Base-by-base conservation (phyloP, 2,888 invertebrate genomes). In the Sipha maydis region DNA sequence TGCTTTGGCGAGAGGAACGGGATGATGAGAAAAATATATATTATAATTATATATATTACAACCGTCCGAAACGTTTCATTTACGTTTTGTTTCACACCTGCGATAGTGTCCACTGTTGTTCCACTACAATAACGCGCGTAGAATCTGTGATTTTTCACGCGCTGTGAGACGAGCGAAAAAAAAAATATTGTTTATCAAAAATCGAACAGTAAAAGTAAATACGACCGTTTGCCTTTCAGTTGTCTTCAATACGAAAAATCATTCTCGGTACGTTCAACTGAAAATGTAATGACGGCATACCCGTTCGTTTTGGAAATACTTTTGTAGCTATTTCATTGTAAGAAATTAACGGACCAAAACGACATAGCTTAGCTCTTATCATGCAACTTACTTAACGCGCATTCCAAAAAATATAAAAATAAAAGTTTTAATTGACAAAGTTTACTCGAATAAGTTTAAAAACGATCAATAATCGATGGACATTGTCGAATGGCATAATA, bases 371-470 rank as follows among this genome's bases (percentile, higher is more conserved):
- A 25, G 28, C 69, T 67, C 28, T 48, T 71, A 83, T 54, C 54
- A 54, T 41, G 31, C 83, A 19, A 73, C 71, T 21, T 82, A 38
- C 25, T 21, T 38, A 54, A 83, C 31, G 4, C n/a, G 28, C 34
- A 38, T 56, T 83, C 34, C 17, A 79, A 34, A 56, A 34, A 34
- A 73, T n/a, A 83, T 56, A 56, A 61, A 61, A 21, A 61, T 61
- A 61, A 61, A 61, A 75, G 8, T 75, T 38, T 25, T 84, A 76
- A 84, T 84, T 84, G 75, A 75, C 38, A 56, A 84, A 84, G 56
- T 84, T 38, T 75, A 17, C 19, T 25, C 14, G 61, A 17, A 67
- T 21, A 41, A 67, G n/a, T 80, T 80, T 67, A 38, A 67, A 80
- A 28, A 67, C 38, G 0, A 38, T 31, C 17, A 17, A 80, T 9